Percentiles rank a stretch among this genome's conserved stretches.
Conservation (phyloP, 92 coral and sea anemone genomes). For the Umimayanthus kanabou region DNA sequence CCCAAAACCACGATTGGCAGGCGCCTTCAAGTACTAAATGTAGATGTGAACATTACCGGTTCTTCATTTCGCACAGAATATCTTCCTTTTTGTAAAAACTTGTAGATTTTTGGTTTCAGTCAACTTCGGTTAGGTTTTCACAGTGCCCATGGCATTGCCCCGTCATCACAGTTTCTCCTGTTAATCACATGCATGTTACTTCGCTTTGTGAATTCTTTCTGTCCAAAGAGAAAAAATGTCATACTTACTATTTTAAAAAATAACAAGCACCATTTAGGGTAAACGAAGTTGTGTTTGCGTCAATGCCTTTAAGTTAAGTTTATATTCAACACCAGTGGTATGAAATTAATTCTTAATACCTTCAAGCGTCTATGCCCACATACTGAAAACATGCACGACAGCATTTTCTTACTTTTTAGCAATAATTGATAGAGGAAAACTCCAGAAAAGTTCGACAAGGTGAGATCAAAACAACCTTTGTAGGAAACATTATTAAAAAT, state of each 20-base stretch:
- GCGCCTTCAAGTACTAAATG: not conserved
- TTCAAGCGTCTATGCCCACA: too few species aligned
- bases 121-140: not conserved
- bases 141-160: not conserved
- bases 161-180: not conserved
- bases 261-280: not conserved
- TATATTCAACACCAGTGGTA: too few species aligned
- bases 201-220: constrained; percentile 7
- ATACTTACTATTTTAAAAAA: not conserved
- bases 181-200: not conserved
- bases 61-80: not conserved
- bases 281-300: not conserved
- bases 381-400: too few species aligned
- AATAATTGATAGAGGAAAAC: not conserved
- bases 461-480: too few species aligned
- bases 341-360: constrained; percentile 1
- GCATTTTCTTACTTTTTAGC: too few species aligned
- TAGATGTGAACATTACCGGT: not conserved
- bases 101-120: not conserved
- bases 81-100: not conserved
- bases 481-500: not conserved
- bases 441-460: not conserved
- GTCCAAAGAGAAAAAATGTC: not conserved
- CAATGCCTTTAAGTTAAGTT: not conserved
- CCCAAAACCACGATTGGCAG: not conserved